Evolutionary conservation across 2,888 invertebrate genomes (phyloP).

Genomic region (Conistra vaccinii): DNA sequence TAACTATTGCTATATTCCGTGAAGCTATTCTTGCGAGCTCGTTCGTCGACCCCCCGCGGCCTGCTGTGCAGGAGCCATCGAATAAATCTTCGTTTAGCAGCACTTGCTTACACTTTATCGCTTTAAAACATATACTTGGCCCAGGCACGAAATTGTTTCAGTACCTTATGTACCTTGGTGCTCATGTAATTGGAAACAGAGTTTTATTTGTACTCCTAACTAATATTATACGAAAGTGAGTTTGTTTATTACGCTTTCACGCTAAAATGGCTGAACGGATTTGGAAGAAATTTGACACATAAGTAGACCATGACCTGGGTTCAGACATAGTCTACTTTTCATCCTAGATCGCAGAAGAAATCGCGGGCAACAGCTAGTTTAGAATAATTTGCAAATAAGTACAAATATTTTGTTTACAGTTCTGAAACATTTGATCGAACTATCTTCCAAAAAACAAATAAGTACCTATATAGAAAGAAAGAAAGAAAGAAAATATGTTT

Average conservation of each 20-base stretch:
- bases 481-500: no score
- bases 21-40: slow-evolving; percentile 18
- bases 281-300: no score
- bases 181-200: neutral
- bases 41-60: slow-evolving; percentile 39
- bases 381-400: neutral
- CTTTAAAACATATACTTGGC: neutral
- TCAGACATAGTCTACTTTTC: no score
- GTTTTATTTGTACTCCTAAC: neutral
- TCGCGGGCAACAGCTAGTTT: no score
- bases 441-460: no score
- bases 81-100: slow-evolving; percentile 35
- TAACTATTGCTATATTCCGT: neutral
- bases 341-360: no score
- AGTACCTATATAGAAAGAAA: no score
- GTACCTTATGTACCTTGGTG: neutral
- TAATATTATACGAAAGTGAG: no score
- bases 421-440: neutral
- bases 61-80: slow-evolving; percentile 15
- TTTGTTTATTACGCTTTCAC: no score
- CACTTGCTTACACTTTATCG: neutral
- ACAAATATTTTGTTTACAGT: no score
- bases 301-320: no score
- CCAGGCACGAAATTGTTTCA: slow-evolving; percentile 8
- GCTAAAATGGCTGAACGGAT: no score